Percentiles rank a stretch among this genome's conserved stretches.
These are phyloP conservation scores for Ursus arctos DNA, from an alignment of 2,113 vertebrate genomes.

Conservation along the genomic window DNA sequence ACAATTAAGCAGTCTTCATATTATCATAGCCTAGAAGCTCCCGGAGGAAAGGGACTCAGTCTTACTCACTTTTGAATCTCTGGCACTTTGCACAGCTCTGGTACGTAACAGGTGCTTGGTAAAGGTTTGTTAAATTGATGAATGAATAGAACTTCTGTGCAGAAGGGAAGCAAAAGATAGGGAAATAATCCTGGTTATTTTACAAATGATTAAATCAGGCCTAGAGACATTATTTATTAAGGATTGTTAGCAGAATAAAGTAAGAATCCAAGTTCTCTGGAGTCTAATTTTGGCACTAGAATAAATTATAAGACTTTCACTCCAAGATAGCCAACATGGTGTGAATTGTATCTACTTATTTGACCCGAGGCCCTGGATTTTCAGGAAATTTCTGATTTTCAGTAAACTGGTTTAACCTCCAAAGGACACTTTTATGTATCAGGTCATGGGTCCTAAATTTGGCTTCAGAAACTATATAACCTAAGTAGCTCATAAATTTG, in stretches of 20 bases:
- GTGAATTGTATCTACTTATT: neutral
- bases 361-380: neutral
- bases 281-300: neutral
- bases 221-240: neutral
- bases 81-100: neutral
- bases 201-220: neutral
- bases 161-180: neutral
- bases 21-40: neutral
- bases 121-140: neutral
- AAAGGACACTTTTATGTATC: neutral
- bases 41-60: neutral
- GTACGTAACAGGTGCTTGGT: neutral
- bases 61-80: neutral
- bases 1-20: neutral
- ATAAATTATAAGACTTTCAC: neutral
- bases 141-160: neutral
- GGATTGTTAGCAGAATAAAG: neutral
- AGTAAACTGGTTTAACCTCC: neutral
- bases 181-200: neutral
- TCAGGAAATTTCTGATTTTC: conserved; percentile 23
- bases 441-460: neutral
- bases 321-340: neutral
- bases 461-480: neutral
- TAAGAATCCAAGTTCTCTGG: neutral
- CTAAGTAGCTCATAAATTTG: neutral